Base-by-base conservation (phyloP, 2,888 invertebrate species). In the Nowickia ferox region DNA sequence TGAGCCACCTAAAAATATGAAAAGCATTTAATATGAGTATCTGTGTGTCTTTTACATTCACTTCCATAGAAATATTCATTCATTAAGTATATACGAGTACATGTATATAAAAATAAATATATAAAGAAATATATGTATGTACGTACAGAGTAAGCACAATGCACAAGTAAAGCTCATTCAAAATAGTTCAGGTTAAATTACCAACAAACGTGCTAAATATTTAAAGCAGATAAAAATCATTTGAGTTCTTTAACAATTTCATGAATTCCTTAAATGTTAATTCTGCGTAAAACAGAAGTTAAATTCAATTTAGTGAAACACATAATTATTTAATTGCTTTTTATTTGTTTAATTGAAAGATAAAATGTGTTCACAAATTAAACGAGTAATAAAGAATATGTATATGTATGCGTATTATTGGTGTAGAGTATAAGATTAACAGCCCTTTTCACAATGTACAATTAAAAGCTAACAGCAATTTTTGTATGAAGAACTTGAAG, bases 1-100 rank as follows among this genome's bases (percentile, higher is more conserved):
- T 22, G 93, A 93, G 83, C 93, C 93, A 90, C 93, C 93, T 93
- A 90, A 72, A 91, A 90, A 48, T 65, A 65, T 78, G 72, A 63
- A 84, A 80, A 80, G 74, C 86, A 84, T 86, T 87, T 87, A 87
- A 61, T 57, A 78, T 53, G 51, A 57, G 71, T 72, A 48, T 68
- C 19, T 55, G 22, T 15, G 8, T 48, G 19, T 3, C 9, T 19
- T 44, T 9, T 30, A n/a, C 4, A 51, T 75, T 17, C 30, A 15
- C 57, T 11, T 65, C 30, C 30, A 30, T 30, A 30, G 0, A 30
- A 30, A 30, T 30, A 30, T 30, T 30, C 30, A 30, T 30, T 6
- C 30, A 30, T 30, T 30, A 30, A 30, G 30, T 30, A 30, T 30
- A 30, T 11, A 72, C 55, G 38, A 82, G 72, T 57, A 72, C 30